Evolutionary conservation across 2,113 vertebrate species (phyloP).

Genomic region (Protobothrops flavoviridis): DNA sequence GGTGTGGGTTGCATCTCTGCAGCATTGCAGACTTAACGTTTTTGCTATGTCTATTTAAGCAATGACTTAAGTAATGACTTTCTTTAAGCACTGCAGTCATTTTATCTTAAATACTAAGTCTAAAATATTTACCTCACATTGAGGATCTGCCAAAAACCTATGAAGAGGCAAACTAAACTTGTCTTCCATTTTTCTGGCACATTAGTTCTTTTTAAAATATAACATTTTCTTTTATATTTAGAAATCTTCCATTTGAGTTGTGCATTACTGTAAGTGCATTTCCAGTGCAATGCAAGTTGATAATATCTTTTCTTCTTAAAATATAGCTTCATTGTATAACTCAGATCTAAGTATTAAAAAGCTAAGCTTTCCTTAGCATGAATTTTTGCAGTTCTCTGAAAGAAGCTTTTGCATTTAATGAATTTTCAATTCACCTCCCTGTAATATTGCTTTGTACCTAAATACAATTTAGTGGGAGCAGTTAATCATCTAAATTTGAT

Average conservation of each 20-base stretch:
- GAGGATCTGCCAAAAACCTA: fast-evolving
- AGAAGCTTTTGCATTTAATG: neutral
- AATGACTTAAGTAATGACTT: neutral
- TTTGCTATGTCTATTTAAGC: neutral
- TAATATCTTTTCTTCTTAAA: neutral
- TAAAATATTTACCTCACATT: neutral
- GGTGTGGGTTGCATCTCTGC: neutral
- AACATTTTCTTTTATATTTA: neutral
- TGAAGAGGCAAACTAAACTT: neutral
- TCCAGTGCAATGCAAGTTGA: neutral
- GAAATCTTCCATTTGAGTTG: neutral
- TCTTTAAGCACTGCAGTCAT: slow-evolving; percentile 2
- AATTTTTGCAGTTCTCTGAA: neutral
- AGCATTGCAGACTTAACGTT: neutral
- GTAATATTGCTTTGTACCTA: no score
- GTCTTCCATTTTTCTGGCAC: neutral
- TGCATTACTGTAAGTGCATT: neutral
- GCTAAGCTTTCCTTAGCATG: neutral
- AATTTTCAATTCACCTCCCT: neutral
- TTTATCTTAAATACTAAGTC: neutral
- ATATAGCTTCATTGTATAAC: neutral
- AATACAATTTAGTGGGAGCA: neutral
- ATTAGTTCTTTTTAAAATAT: neutral
- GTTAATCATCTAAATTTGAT: neutral
- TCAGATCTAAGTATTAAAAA: neutral